These are phyloP conservation scores for Orchesella cincta DNA, from an alignment of 1,140 invertebrate genomes.

Conservation along the genomic window DNA sequence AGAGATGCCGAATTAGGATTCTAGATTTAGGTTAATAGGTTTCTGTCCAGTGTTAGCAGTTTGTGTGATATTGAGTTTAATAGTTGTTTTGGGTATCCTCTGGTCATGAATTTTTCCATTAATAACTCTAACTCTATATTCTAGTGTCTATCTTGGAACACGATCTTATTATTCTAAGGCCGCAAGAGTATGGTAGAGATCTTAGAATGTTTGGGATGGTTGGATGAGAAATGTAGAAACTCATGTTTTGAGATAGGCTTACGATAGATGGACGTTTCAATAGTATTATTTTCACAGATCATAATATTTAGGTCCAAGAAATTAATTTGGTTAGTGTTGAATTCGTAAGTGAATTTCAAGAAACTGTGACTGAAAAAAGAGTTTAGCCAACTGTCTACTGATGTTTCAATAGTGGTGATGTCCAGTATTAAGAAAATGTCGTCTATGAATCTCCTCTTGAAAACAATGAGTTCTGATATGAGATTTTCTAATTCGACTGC, in stretches of 20 bases:
- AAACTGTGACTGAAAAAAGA: background rate
- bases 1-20: no score
- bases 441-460: background rate
- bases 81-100: background rate
- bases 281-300: background rate
- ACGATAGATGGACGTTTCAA: background rate
- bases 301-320: background rate
- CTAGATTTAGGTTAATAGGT: no score
- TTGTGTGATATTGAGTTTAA: no score
- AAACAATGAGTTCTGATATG: background rate
- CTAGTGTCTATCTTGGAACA: background rate
- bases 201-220: constrained; percentile 1
- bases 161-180: background rate
- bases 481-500: background rate
- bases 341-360: background rate
- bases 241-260: constrained; percentile 6
- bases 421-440: background rate
- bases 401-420: background rate
- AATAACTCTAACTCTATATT: background rate
- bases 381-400: background rate
- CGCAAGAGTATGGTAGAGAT: background rate
- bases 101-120: background rate
- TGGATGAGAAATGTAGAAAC: background rate
- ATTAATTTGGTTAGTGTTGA: background rate
- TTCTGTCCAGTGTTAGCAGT: no score